Base-by-base conservation (phyloP, 1,140 invertebrate genomes). In the Papilio helenus region DNA sequence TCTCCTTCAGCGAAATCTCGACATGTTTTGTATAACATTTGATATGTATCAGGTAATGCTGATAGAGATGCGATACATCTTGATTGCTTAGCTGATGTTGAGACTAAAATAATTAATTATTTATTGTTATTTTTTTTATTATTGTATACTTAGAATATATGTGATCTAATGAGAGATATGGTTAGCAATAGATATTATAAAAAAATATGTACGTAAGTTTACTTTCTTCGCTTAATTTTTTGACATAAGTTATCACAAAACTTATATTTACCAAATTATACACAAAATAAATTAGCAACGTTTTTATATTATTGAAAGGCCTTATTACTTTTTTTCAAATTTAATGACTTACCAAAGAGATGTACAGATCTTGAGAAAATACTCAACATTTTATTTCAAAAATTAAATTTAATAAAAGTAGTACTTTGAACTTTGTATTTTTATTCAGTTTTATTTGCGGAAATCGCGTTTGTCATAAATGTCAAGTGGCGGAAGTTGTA, bases 1-100 rank as follows among this genome's bases (percentile, higher is more conserved):
- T 99, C 98, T 49, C 96, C 96, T 87, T 99, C 98, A 14, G 98
- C 98, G 95, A 99, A 99, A 90, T 99, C 98, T 81, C 97, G 95
- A 90, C 98, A 98, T 29, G 98, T 99, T 92, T 99, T 97, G 79
- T 97, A 96, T 0, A 99, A 93, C 97, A 99, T 98, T 88, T 98
- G 96, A 94, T 99, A 98, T 0, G 98, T 99, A 81, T 99, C 98
- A 9, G 98, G 96, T n/a, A 99, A 92, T 0, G 96, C 95, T 14
- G 96, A 94, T 18, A 98, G 84, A 0, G 96, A 97, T 46, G 96
- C 96, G 82, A 97, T 97, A 44, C 91, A 88, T 88, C 96, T 92
- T 49, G 89, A 81, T 58, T 87, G 88, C 49, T 85, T 83, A 26
- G 81, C 74, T 46, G 79, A 79, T 80, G 83, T 74, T 42, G 85